These are phyloP conservation scores for Elephantulus edwardii DNA, from an alignment of 2,113 vertebrate genomes.

Conservation along the genomic window DNA sequence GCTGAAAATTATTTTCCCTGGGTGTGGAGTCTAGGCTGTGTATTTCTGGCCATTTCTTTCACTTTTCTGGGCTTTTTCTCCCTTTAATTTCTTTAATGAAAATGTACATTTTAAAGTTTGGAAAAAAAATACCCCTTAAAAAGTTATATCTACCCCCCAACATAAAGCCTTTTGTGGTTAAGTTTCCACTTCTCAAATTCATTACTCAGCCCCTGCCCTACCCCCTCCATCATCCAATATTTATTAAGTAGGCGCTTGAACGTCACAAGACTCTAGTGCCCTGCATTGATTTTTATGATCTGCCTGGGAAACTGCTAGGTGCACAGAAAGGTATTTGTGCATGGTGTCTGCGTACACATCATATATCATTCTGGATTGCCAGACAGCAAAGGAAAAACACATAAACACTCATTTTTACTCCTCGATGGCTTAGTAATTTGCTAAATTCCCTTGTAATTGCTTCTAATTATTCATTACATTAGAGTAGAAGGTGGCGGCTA, in stretches of 20 bases:
- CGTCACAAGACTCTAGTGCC: slow-evolving; percentile 52
- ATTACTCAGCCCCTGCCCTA: slow-evolving; percentile 3
- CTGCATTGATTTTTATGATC: slow-evolving; percentile 61
- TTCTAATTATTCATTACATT: slow-evolving; percentile 77
- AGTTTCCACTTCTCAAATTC: slow-evolving; percentile 47
- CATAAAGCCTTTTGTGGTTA: slow-evolving; percentile 46
- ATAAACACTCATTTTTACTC: slow-evolving; percentile 64
- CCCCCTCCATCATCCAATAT: slow-evolving; percentile 52
- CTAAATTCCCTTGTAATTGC: slow-evolving; percentile 78
- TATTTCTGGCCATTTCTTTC: slow-evolving; percentile 16
- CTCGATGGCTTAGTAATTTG: slow-evolving; percentile 69
- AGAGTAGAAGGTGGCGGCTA: slow-evolving; percentile 61
- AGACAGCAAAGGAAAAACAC: slow-evolving; percentile 64
- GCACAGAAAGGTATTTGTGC: slow-evolving; percentile 36
- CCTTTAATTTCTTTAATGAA: slow-evolving; percentile 46
- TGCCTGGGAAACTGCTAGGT: slow-evolving; percentile 59
- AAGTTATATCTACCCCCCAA: not conserved
- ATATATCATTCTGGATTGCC: slow-evolving; percentile 58
- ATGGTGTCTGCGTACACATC: slow-evolving; percentile 22
- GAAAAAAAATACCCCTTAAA: slow-evolving; percentile 43
- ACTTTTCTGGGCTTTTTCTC: not conserved
- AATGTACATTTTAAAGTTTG: too few relatives aligned
- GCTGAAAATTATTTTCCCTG: not conserved
- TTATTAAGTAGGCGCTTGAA: slow-evolving; percentile 62
- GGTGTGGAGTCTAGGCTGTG: not conserved